These are phyloP conservation scores for Mnemiopsis leidyi DNA, from an alignment of 37 sponge, comb jelly and placozoan species.

Conservation along the genomic window DNA sequence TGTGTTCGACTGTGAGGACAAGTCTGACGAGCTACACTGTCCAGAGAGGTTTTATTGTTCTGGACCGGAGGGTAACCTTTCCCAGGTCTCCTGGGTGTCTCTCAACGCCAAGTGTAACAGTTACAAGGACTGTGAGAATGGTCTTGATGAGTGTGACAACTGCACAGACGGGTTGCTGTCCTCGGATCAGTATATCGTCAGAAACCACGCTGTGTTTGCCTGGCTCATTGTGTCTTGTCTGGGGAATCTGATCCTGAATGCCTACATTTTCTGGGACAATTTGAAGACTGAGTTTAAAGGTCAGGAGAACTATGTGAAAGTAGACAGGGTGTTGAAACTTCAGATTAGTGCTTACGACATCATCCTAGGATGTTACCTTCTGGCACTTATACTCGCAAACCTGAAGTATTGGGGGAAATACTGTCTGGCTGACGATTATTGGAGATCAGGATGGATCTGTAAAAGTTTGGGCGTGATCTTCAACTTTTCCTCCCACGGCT, in stretches of 20 bases:
- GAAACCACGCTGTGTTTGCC: background rate
- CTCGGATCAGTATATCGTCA: background rate
- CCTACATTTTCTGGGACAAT: background rate
- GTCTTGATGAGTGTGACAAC: background rate
- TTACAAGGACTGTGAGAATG: slow-evolving; percentile 47
- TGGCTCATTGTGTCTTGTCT: background rate
- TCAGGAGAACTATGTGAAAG: background rate
- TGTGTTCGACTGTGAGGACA: background rate
- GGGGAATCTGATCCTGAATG: background rate
- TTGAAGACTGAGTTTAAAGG: background rate
- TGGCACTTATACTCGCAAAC: background rate
- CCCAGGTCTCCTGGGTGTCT: background rate
- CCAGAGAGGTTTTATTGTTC: slow-evolving; percentile 21
- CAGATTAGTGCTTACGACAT: background rate
- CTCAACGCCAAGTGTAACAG: background rate
- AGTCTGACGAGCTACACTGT: slow-evolving; percentile 2
- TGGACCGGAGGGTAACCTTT: background rate
- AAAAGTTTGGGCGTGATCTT: background rate
- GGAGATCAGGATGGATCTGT: background rate
- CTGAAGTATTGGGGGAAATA: background rate
- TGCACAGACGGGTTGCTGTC: background rate
- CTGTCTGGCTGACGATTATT: background rate
- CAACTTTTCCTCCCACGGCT: slow-evolving; percentile 34
- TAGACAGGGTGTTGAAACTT: background rate
- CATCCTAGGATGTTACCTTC: background rate